These are phyloP conservation scores for Formicarius rufipectus DNA, from an alignment of 2,113 vertebrate genomes.

Conservation along the genomic window DNA sequence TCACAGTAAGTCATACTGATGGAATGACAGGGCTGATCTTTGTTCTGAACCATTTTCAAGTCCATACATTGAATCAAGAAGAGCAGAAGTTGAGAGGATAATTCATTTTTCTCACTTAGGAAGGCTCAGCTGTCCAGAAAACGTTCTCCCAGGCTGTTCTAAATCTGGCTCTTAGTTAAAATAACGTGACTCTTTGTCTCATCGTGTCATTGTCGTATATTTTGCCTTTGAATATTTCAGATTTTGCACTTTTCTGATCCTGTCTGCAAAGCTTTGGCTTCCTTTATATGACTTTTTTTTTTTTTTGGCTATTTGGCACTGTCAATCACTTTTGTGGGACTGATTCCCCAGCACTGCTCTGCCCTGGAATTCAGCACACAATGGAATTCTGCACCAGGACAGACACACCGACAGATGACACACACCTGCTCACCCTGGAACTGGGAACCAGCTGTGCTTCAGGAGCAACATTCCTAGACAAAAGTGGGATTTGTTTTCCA, in stretches of 20 bases:
- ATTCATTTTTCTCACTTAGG: slow-evolving; percentile 20
- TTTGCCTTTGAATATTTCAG: not conserved
- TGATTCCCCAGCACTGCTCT: not conserved
- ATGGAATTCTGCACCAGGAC: not conserved
- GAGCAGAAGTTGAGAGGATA: not conserved
- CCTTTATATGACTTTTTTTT: not conserved
- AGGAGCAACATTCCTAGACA: not conserved
- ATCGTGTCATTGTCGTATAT: not conserved
- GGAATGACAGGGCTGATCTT: not conserved
- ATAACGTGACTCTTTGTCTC: slow-evolving; percentile 4
- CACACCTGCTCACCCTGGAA: not conserved
- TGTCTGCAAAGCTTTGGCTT: not conserved
- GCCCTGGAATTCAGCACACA: not conserved
- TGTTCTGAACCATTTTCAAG: not conserved
- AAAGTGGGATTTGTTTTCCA: not conserved
- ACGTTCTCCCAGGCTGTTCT: slow-evolving; percentile 15
- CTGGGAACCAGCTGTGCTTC: not conserved
- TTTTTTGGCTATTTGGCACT: not conserved
- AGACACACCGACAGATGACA: not conserved
- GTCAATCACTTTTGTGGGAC: not conserved
- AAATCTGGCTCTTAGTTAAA: slow-evolving; percentile 23
- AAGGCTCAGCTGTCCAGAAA: not conserved
- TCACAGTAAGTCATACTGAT: not conserved
- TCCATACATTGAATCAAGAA: not conserved
- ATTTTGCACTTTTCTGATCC: not conserved